Base-by-base conservation (phyloP, 1,140 invertebrate species). In the Drosophila obscura region DNA sequence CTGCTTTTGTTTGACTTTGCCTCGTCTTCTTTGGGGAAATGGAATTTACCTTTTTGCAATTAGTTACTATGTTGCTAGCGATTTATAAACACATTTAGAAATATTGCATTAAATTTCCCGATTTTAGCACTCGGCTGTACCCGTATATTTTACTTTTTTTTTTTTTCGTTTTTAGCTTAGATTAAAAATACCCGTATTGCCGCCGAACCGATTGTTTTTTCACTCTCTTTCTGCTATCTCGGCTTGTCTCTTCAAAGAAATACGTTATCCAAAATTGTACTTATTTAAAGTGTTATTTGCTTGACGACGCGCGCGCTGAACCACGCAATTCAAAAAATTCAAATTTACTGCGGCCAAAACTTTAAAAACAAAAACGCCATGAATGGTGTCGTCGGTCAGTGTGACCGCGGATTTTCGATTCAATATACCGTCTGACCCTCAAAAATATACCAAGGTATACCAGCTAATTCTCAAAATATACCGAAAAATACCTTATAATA, bases 111-210 rank as follows among this genome's bases (percentile, higher is more conserved):
- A 24, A 76, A 77, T 73, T 85, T 78, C 61, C 49, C 49, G 62
- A 73, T 72, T 85, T 77, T 65, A 51, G 65, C 65, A 82, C 80
- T 80, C 35, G 35, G 35, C 77, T 67, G 53, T 44, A 73, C 64
- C 68, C 87, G 76, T 74, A 65, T 41, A 67, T 60, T 65, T 53
- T 43, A 74, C 24, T 56, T 39, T 44, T 16, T 53, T 24, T 24
- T 9, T 55, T 16, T 57, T 44, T 56, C 44, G 55, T 45, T 24
- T 51, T 51, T 84, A 43, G 73, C 81, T 84, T 85, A 87, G 74
- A 82, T 82, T 84, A 72, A 88, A 88, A 88, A 87, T 87, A 87
- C 82, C 82, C 82, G 82, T 75, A 87, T 82, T 78, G 77, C 82
- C 82, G 82, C 82, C 81, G 81, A 85, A 81, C 66, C 66, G 66